These are phyloP conservation scores for Dolichomitus sp. DNA, from an alignment of 2,888 invertebrate genomes.

Conservation along the genomic window DNA sequence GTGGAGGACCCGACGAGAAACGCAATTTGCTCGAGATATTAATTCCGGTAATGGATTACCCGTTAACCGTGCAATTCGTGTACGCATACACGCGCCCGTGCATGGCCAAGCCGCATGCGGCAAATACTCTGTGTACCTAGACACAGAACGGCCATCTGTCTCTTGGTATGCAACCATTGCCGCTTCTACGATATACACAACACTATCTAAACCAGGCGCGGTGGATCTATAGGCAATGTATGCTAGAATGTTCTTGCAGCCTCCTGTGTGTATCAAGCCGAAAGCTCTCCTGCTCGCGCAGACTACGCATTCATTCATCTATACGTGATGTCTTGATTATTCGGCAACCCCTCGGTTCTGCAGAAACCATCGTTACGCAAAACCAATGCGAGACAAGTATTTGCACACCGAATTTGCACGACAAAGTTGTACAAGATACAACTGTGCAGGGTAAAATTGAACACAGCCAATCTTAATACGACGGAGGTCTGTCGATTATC, in stretches of 20 bases:
- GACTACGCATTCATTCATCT: neutral
- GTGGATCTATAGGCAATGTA: neutral
- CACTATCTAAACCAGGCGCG: conserved; percentile 17
- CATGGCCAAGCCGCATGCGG: conserved; percentile 41
- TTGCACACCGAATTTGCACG: no score
- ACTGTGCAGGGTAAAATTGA: no score
- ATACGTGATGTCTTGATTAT: conserved; percentile 1
- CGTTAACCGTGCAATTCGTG: conserved; percentile 74
- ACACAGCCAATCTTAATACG: no score
- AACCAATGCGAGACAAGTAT: neutral
- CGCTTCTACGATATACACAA: conserved; percentile 39
- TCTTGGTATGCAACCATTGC: conserved; percentile 39
- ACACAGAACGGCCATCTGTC: conserved; percentile 59
- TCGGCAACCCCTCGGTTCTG: neutral
- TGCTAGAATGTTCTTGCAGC: conserved; percentile 26
- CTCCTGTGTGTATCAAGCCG: neutral
- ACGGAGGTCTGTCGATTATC: no score
- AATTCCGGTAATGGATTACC: conserved; percentile 80
- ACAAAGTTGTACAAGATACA: no score
- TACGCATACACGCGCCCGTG: conserved; percentile 28
- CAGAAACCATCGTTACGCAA: neutral
- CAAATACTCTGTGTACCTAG: conserved; percentile 58
- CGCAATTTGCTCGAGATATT: conserved; percentile 80
- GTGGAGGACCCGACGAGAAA: conserved; percentile 71
- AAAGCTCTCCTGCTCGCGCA: neutral